These are phyloP conservation scores for Meles meles DNA, from an alignment of 2,113 vertebrate species.

Conservation along the genomic window DNA sequence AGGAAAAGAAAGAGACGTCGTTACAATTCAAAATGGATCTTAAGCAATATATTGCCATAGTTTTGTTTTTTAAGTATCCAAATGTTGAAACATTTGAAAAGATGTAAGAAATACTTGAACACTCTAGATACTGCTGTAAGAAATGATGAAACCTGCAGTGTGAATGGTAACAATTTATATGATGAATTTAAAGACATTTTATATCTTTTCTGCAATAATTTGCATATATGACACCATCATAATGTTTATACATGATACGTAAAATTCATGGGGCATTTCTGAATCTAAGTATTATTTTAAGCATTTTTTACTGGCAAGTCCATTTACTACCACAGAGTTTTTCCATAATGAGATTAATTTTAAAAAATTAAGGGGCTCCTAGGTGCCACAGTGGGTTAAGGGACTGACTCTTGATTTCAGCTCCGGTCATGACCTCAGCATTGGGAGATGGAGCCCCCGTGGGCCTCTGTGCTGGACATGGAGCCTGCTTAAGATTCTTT, in stretches of 20 bases:
- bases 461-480: background rate
- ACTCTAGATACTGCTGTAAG: background rate
- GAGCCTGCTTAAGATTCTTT: background rate
- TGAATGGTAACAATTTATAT: background rate
- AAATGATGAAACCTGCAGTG: background rate
- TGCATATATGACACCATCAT: background rate
- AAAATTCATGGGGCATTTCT: background rate
- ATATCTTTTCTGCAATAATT: background rate
- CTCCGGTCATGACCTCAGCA: background rate
- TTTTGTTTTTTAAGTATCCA: background rate
- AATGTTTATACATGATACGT: background rate
- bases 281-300: background rate
- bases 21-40: background rate
- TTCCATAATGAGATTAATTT: slow-evolving; percentile 4
- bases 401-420: background rate
- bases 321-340: background rate
- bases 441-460: background rate
- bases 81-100: background rate
- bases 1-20: background rate
- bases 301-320: background rate
- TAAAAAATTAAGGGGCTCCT: background rate
- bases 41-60: background rate
- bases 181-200: background rate
- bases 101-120: background rate
- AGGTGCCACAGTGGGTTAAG: background rate